phyloP scores from a whole-genome alignment of 2,888 invertebrate genomes.

The Drosophila anomelani region DNA sequence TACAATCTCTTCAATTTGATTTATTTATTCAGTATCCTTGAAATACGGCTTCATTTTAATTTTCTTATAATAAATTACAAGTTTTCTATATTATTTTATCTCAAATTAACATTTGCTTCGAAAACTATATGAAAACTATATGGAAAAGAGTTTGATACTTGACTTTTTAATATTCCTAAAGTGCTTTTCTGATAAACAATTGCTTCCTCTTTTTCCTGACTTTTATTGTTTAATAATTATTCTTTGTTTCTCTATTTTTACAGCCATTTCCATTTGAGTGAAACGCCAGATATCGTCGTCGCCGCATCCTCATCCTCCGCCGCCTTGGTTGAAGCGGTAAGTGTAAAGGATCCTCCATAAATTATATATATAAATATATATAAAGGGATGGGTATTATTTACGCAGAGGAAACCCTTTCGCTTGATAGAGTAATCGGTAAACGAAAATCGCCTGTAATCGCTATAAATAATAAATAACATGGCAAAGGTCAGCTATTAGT shows the following conservation, averaged over 20 bases:
- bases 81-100: too few relatives aligned
- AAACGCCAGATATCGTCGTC: conserved; percentile 30
- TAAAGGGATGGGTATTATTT: background rate
- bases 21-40: background rate
- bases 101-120: too few relatives aligned
- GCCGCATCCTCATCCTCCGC: conserved; percentile 39
- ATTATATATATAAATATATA: too few relatives aligned
- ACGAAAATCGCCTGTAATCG: background rate
- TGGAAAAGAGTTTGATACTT: too few relatives aligned
- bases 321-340: conserved; percentile 50
- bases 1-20: too few relatives aligned
- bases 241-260: conserved; percentile 17
- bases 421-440: background rate
- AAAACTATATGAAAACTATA: too few relatives aligned
- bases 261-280: conserved; percentile 57
- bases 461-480: background rate
- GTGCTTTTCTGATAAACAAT: background rate
- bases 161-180: background rate
- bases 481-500: conserved; percentile 5
- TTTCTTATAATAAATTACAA: background rate
- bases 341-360: conserved; percentile 9
- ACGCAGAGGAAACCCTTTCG: background rate
- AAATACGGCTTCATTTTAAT: background rate
- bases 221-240: conserved; percentile 9
- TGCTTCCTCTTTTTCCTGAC: background rate